Evolutionary conservation across 2,888 invertebrate genomes (phyloP).

Genomic region (Ennomos erosarius): DNA sequence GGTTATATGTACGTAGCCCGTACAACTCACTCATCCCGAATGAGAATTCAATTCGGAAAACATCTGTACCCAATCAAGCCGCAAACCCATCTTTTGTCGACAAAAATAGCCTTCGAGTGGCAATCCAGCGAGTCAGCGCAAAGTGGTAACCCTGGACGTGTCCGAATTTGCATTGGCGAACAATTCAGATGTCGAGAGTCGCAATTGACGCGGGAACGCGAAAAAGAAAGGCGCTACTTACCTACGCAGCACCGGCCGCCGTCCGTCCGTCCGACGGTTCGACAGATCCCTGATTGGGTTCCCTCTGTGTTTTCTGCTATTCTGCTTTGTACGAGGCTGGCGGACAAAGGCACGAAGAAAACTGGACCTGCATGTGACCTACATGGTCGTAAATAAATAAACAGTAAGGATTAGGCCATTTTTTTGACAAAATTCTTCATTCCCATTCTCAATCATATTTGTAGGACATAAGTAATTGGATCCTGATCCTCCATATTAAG

Average conservation of each 20-base stretch:
- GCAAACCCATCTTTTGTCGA: constrained; percentile 24
- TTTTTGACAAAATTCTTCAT: no score
- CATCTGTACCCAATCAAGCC: constrained; percentile 20
- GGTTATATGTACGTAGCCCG: no score
- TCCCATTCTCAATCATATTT: no score
- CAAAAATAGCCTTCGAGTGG: constrained; percentile 31
- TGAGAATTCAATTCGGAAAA: constrained; percentile 14
- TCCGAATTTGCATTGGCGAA: constrained; percentile 41
- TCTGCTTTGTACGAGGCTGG: constrained; percentile 50
- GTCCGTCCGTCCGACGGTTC: constrained; percentile 54
- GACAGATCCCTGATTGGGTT: constrained; percentile 72
- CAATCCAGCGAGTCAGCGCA: constrained; percentile 32
- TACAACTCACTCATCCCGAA: constrained; percentile 11
- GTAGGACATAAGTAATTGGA: no score
- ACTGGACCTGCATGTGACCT: constrained; percentile 50
- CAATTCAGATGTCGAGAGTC: constrained; percentile 42
- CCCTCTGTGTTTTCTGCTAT: constrained; percentile 54
- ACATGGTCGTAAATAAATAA: constrained; percentile 8
- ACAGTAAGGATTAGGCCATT: constrained; percentile 9
- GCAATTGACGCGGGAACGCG: constrained; percentile 42
- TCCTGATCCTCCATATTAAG: no score
- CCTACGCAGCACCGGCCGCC: constrained; percentile 40
- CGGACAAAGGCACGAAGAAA: constrained; percentile 61
- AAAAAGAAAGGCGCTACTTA: constrained; percentile 44
- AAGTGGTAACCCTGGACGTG: constrained; percentile 36